A percentile compares a stretch with the other conserved stretches of the same genome.
Evolutionary conservation across 2,113 vertebrate species (phyloP).

Genomic region (Martes martes): DNA sequence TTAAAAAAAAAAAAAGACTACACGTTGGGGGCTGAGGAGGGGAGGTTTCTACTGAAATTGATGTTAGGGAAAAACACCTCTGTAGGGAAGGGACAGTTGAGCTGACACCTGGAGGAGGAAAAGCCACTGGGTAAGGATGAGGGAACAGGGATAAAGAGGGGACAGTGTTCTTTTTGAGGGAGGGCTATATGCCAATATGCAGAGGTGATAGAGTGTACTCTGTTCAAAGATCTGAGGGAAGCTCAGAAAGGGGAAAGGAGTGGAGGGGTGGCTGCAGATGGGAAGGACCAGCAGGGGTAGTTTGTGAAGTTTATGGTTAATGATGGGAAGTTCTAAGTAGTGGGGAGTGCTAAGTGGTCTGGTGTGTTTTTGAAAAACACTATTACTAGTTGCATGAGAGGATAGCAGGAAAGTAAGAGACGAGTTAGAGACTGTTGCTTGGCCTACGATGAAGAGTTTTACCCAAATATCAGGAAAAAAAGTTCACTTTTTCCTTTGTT

Average conservation of each 20-base stretch:
- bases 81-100: neutral
- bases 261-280: neutral
- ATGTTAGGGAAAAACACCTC: neutral
- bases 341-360: neutral
- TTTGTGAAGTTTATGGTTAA: neutral
- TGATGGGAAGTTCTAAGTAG: neutral
- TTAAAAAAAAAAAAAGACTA: neutral
- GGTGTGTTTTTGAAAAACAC: neutral
- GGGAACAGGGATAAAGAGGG: neutral
- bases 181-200: fast-evolving
- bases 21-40: fast-evolving
- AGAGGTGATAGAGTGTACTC: neutral
- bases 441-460: neutral
- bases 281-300: neutral
- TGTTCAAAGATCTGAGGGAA: neutral
- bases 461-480: neutral
- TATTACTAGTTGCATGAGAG: neutral
- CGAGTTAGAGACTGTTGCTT: neutral
- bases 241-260: neutral
- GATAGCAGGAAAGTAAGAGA: neutral
- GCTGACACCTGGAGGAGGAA: neutral
- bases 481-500: neutral
- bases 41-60: neutral
- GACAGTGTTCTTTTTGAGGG: neutral
- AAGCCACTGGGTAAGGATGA: neutral